A percentile compares a stretch with the other conserved stretches of the same genome.
phyloP scores from a whole-genome alignment of 2,113 vertebrate species.

The Spea bombifrons region DNA sequence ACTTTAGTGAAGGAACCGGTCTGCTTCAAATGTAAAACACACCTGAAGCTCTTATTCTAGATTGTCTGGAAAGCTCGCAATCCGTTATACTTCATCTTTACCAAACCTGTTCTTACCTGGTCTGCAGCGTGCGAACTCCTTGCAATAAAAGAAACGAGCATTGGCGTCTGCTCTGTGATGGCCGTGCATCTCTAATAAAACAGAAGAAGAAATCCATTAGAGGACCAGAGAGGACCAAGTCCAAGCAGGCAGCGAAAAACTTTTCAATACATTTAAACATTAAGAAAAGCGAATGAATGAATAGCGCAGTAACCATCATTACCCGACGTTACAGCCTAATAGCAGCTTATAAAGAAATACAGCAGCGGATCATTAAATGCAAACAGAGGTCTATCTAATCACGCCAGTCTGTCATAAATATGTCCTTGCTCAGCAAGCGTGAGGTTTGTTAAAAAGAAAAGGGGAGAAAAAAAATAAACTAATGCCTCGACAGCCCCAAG shows the following conservation, averaged over 20 bases:
- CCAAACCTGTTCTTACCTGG: conserved; percentile 68
- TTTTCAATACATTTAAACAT: conserved; percentile 39
- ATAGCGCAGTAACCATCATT: conserved; percentile 48
- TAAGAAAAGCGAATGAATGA: conserved; percentile 33
- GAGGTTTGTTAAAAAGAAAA: conserved; percentile 69
- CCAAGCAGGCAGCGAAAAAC: conserved; percentile 50
- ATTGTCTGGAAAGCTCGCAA: too few species aligned
- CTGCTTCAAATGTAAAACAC: too few species aligned
- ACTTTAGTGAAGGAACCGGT: too few species aligned
- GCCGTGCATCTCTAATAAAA: conserved; percentile 71
- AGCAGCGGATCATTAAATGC: conserved; percentile 17
- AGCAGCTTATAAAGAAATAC: conserved; percentile 30
- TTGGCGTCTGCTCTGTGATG: conserved; percentile 71
- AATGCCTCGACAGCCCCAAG: conserved; percentile 66
- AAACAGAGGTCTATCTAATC: conserved; percentile 21
- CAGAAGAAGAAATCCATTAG: conserved; percentile 49
- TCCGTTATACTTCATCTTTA: too few species aligned
- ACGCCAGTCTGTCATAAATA: conserved; percentile 41
- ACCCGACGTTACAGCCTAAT: conserved; percentile 48
- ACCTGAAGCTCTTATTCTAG: too few species aligned
- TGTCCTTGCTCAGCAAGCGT: conserved; percentile 53
- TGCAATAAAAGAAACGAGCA: conserved; percentile 64
- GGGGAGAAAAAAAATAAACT: conserved; percentile 61
- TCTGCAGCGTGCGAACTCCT: conserved; percentile 59
- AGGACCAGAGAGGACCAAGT: conserved; percentile 43